Conservation (phyloP, 2,797 vertebrate genomes). For the Amblyopsis hoosieri region DNA sequence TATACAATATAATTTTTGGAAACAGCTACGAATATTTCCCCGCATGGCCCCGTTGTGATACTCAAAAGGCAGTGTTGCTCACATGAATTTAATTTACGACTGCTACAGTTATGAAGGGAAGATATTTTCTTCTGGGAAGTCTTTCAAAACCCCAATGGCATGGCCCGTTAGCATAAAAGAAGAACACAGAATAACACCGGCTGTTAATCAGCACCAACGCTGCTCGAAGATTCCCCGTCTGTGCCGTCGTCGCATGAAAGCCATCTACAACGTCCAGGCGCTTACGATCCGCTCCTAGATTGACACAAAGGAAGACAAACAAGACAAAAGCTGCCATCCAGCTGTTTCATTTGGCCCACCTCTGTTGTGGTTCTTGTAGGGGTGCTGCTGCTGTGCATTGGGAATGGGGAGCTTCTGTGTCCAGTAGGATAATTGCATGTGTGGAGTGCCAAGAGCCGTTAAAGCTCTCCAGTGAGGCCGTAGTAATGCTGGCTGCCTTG, state of each 20-base stretch:
- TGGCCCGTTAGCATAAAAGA: slow-evolving; percentile 2
- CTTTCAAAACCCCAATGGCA: slow-evolving; percentile 46
- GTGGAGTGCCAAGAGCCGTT: slow-evolving; percentile 51
- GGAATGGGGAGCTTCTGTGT: slow-evolving; percentile 15
- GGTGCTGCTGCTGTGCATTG: slow-evolving; percentile 32
- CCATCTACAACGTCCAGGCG: background rate
- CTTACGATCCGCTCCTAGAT: slow-evolving; percentile 12
- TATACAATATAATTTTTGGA: slow-evolving; percentile 22
- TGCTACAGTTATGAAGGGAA: slow-evolving; percentile 35
- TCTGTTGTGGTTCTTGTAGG: slow-evolving; percentile 34
- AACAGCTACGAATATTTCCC: slow-evolving; percentile 49
- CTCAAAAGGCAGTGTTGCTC: slow-evolving; percentile 35
- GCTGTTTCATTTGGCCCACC: slow-evolving; percentile 36
- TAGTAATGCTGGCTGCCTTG: slow-evolving; percentile 49
- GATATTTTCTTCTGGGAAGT: slow-evolving; percentile 50
- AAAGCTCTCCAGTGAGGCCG: slow-evolving; percentile 57
- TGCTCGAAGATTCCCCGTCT: slow-evolving; percentile 18
- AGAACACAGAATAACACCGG: slow-evolving; percentile 20
- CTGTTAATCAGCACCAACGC: slow-evolving; percentile 35
- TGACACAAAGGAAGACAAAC: slow-evolving; percentile 12
- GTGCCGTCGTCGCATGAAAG: background rate
- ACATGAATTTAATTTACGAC: slow-evolving; percentile 56
- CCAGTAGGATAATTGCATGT: slow-evolving; percentile 53
- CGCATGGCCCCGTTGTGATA: slow-evolving; percentile 29
- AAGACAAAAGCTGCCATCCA: slow-evolving; percentile 28